phyloP scores from a whole-genome alignment of 2,888 invertebrate genomes.

The Glomeris marginata region DNA sequence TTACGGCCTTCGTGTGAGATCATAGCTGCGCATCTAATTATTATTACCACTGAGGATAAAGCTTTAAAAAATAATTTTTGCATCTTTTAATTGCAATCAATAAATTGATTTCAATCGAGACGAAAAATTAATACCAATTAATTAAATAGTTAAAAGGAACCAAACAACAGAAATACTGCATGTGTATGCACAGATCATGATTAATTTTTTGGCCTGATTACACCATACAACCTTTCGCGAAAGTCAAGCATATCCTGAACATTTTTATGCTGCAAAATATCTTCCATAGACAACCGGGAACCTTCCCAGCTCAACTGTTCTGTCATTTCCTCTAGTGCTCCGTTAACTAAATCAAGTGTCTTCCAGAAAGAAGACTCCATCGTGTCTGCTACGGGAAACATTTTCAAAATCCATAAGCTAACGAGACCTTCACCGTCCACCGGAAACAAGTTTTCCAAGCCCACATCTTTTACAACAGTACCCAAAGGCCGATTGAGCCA shows the following conservation, averaged over 20 bases:
- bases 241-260: conserved; percentile 1
- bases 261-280: neutral
- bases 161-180: too few species aligned
- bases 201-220: too few species aligned
- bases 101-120: too few species aligned
- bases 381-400: conserved; percentile 16
- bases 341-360: conserved; percentile 15
- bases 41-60: too few species aligned
- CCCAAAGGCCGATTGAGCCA: conserved; percentile 14
- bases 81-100: too few species aligned
- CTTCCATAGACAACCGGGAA: neutral
- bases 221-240: neutral
- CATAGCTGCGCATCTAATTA: too few species aligned
- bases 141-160: too few species aligned
- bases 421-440: conserved; percentile 3
- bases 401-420: conserved; percentile 18
- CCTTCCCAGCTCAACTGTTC: too few species aligned
- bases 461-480: neutral
- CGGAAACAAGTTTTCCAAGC: neutral
- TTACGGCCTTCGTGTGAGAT: too few species aligned
- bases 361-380: conserved; percentile 17
- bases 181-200: too few species aligned
- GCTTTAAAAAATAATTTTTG: too few species aligned
- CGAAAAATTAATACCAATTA: too few species aligned
- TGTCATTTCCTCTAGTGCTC: neutral